A percentile compares a stretch with the other conserved stretches of the same genome.
These are phyloP conservation scores for Campylomormyrus numenius DNA, from an alignment of 2,113 vertebrate species.

Conservation along the genomic window DNA sequence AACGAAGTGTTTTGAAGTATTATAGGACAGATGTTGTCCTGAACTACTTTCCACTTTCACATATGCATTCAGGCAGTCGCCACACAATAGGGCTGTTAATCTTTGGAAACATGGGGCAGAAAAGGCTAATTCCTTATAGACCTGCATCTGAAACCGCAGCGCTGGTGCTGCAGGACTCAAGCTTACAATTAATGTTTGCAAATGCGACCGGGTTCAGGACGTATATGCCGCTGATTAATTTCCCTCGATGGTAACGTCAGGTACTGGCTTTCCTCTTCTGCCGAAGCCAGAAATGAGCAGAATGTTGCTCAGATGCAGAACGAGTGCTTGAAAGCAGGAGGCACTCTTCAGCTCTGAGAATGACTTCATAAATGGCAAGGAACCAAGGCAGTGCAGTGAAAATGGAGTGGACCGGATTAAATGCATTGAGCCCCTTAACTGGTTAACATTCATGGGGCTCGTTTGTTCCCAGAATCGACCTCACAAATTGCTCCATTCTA, in stretches of 20 bases:
- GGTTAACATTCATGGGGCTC: not conserved
- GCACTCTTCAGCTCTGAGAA: not conserved
- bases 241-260: not conserved
- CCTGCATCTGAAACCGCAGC: not conserved
- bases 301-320: not conserved
- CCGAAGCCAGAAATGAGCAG: not conserved
- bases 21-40: not conserved
- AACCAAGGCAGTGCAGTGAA: conserved; percentile 1
- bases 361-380: conserved; percentile 10
- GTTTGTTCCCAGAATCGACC: not conserved
- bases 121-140: not conserved
- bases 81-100: not conserved
- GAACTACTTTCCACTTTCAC: not conserved
- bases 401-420: conserved; percentile 1
- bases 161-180: not conserved
- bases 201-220: not conserved
- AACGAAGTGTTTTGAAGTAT: not conserved
- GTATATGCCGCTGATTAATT: not conserved
- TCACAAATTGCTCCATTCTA: not conserved
- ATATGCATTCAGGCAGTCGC: not conserved
- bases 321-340: not conserved
- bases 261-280: not conserved
- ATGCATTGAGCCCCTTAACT: not conserved
- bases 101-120: not conserved
- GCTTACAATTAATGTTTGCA: not conserved